A percentile compares a stretch with the other conserved stretches of the same genome.
phyloP scores from a whole-genome alignment of 1,140 invertebrate genomes.

The Drosophila subpulchrella region DNA sequence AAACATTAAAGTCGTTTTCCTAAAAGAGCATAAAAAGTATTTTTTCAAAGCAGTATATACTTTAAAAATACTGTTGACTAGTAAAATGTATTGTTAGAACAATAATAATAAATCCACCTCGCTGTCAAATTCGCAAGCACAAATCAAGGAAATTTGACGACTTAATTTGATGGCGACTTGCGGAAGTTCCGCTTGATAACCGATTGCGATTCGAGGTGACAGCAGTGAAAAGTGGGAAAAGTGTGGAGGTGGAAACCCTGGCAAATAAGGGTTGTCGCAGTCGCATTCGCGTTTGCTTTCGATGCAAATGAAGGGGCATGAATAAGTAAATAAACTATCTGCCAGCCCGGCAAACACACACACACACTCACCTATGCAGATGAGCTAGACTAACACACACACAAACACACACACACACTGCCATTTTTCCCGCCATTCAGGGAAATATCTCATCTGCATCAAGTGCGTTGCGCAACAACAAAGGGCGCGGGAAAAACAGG shows the following conservation, averaged over 20 bases:
- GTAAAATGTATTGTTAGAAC: too few species aligned
- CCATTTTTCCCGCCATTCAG: slow-evolving; percentile 12
- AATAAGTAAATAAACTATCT: slow-evolving; percentile 50
- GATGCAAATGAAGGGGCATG: slow-evolving; percentile 57
- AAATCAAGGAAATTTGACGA: slow-evolving; percentile 8
- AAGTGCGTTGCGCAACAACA: slow-evolving; percentile 43
- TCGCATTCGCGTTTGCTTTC: too few species aligned
- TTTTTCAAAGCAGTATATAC: too few species aligned
- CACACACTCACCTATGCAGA: slow-evolving; percentile 7
- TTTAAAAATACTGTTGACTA: too few species aligned
- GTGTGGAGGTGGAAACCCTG: slow-evolving; percentile 6
- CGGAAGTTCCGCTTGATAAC: slow-evolving; percentile 11
- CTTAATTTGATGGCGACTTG: slow-evolving; percentile 30
- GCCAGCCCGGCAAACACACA: slow-evolving; percentile 11
- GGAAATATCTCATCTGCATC: slow-evolving; percentile 45
- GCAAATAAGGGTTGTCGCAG: slow-evolving; percentile 6
- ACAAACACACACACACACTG: slow-evolving; percentile 1
- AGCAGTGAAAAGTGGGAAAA: slow-evolving; percentile 1
- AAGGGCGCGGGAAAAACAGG: not conserved
- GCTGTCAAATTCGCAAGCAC: not conserved
- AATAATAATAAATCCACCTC: too few species aligned
- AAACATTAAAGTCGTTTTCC: too few species aligned
- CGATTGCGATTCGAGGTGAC: slow-evolving; percentile 29
- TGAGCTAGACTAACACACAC: slow-evolving; percentile 21
- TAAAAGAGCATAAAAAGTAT: too few species aligned